phyloP scores from a whole-genome alignment of 2,888 invertebrate genomes.

The Portevinia maculata region DNA sequence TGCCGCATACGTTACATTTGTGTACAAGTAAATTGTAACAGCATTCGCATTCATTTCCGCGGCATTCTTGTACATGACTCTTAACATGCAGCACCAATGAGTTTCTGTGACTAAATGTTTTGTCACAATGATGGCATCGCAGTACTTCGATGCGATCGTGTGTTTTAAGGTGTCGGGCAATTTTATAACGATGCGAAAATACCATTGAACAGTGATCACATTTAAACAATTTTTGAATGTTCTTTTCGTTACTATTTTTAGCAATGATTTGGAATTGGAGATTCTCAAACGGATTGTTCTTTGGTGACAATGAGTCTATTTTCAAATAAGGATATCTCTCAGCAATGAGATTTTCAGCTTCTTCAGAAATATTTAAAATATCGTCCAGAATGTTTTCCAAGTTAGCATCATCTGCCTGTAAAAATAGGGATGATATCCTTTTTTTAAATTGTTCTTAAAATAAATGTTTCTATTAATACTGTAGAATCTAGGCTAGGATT shows the following conservation, averaged over 20 bases:
- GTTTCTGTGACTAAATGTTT: slow-evolving; percentile 55
- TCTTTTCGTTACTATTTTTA: not conserved
- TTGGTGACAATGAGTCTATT: slow-evolving; percentile 35
- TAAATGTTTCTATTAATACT: too few relatives aligned
- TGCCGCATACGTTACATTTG: slow-evolving; percentile 36
- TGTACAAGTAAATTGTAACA: slow-evolving; percentile 60
- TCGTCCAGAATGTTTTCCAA: slow-evolving; percentile 55
- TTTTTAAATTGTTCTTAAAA: too few relatives aligned
- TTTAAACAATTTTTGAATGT: slow-evolving; percentile 30
- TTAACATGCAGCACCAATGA: slow-evolving; percentile 61
- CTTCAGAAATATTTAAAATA: slow-evolving; percentile 54
- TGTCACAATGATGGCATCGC: slow-evolving; percentile 59
- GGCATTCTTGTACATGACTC: slow-evolving; percentile 44
- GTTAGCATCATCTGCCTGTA: slow-evolving; percentile 22
- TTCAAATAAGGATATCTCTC: slow-evolving; percentile 55
- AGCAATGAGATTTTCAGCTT: slow-evolving; percentile 50
- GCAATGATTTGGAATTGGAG: not conserved
- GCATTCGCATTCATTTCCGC: slow-evolving; percentile 34
- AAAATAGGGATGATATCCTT: not conserved
- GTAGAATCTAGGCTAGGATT: too few relatives aligned
- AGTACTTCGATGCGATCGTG: slow-evolving; percentile 31
- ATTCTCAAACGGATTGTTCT: slow-evolving; percentile 16
- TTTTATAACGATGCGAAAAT: slow-evolving; percentile 57
- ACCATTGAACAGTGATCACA: slow-evolving; percentile 52
- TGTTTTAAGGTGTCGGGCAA: slow-evolving; percentile 40